A percentile compares a stretch with the other conserved stretches of the same genome.
Conservation (phyloP, 2,797 vertebrate species). For the Spheniscus humboldti region DNA sequence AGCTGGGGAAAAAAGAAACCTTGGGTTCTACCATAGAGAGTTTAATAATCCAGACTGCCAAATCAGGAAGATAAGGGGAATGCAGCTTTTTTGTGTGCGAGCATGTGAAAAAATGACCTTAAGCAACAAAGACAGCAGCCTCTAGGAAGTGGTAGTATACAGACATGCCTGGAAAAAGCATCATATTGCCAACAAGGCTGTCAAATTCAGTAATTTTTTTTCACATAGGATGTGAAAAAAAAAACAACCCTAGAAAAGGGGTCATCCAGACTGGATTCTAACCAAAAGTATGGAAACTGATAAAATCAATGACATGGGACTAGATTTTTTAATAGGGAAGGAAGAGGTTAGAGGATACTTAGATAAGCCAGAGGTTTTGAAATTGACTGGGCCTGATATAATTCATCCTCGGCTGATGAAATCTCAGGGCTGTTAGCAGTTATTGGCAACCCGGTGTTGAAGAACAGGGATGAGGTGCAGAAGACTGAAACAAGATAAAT, state of each 20-base stretch:
- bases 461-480: not conserved
- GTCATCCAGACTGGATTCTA: not conserved
- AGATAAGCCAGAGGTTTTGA: not conserved
- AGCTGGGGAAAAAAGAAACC: not conserved
- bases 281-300: not conserved
- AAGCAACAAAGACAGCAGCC: not conserved
- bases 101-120: not conserved
- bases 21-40: not conserved
- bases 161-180: not conserved
- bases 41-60: not conserved
- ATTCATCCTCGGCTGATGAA: not conserved
- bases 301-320: not conserved
- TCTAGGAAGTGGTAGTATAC: not conserved
- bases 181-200: not conserved
- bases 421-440: not conserved
- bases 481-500: not conserved
- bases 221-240: not conserved
- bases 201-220: not conserved
- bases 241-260: not conserved
- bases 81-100: not conserved
- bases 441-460: not conserved
- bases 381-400: not conserved
- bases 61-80: not conserved
- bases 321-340: not conserved
- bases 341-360: not conserved